phyloP scores from a whole-genome alignment of 2,113 vertebrate genomes.

The Plotosus lineatus region DNA sequence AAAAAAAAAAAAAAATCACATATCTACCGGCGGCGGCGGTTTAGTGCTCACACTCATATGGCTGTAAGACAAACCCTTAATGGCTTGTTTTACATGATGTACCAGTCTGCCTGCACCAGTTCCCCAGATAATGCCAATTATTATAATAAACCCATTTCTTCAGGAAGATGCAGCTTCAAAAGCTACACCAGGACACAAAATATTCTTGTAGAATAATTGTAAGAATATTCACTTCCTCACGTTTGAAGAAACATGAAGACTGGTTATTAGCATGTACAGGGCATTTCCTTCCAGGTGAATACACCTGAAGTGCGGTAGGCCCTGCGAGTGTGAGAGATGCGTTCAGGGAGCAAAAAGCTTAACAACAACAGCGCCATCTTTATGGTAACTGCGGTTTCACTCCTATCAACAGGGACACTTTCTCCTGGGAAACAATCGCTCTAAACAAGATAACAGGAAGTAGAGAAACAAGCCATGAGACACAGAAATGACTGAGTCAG shows the following conservation, averaged over 20 bases:
- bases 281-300: background rate
- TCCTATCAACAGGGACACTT: background rate
- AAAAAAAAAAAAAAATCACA: background rate
- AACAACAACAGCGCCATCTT: background rate
- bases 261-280: conserved; percentile 9
- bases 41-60: background rate
- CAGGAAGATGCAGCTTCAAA: background rate
- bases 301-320: background rate
- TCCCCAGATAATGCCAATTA: conserved; percentile 13
- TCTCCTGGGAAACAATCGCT: background rate
- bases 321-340: background rate
- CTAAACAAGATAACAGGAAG: conserved; percentile 3
- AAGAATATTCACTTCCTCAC: background rate
- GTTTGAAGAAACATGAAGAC: background rate
- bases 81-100: background rate
- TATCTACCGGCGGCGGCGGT: background rate
- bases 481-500: background rate
- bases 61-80: background rate
- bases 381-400: conserved; percentile 1
- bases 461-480: background rate
- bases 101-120: background rate
- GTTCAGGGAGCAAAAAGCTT: conserved; percentile 4
- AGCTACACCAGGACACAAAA: background rate
- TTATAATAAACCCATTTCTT: background rate
- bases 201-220: background rate